A percentile compares a stretch with the other conserved stretches of the same genome.
Conservation (phyloP, 1,140 invertebrate species). For the Amphibalanus amphitrite region DNA sequence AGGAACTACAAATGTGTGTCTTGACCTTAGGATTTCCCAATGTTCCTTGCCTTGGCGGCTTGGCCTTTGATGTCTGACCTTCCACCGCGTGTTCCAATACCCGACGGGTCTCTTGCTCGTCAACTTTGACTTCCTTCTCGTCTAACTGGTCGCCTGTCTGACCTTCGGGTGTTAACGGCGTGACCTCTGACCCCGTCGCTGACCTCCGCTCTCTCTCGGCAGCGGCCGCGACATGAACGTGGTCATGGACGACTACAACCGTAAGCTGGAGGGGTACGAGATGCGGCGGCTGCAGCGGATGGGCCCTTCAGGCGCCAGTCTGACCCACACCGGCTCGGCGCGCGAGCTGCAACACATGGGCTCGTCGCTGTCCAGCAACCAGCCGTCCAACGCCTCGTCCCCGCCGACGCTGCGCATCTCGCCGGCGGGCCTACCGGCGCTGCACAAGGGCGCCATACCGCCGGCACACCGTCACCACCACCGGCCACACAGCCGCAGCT, state of each 20-base stretch:
- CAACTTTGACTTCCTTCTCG: no score
- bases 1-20: no score
- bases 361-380: conserved; percentile 3
- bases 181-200: neutral
- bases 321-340: neutral
- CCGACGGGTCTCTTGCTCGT: no score
- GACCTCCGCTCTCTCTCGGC: neutral
- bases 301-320: neutral
- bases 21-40: no score
- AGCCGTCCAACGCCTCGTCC: neutral
- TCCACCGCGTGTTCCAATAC: no score
- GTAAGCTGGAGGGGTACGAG: neutral
- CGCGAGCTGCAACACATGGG: conserved; percentile 1
- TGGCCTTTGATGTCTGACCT: no score
- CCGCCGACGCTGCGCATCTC: neutral
- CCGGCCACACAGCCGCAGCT: conserved; percentile 1
- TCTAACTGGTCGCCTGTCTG: no score
- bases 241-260: neutral
- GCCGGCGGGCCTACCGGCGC: neutral
- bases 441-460: neutral
- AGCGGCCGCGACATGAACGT: neutral
- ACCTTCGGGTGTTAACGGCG: no score
- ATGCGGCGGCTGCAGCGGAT: neutral
- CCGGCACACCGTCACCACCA: neutral
- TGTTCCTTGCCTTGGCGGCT: no score